These are phyloP conservation scores for Apis cerana DNA, from an alignment of 1,140 invertebrate genomes.

Conservation along the genomic window DNA sequence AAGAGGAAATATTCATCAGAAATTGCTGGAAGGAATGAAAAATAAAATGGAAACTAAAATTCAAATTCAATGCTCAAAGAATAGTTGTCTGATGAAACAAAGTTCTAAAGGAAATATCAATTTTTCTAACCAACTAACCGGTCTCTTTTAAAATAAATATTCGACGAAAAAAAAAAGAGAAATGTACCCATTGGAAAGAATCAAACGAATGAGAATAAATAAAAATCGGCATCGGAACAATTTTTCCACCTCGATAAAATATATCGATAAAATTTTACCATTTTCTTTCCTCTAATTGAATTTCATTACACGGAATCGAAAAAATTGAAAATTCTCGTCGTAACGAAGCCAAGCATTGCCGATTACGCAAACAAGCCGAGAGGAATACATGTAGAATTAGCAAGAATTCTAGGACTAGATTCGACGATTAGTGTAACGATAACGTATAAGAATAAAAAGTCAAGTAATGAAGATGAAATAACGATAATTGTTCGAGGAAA, in stretches of 20 bases:
- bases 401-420: background rate
- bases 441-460: too few species aligned
- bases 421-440: background rate
- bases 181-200: background rate
- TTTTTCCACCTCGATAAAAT: background rate
- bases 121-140: background rate
- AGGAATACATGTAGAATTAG: background rate
- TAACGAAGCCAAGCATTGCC: background rate
- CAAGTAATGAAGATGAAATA: too few species aligned
- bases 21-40: too few species aligned
- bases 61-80: too few species aligned
- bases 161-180: background rate
- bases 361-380: constrained; percentile 6
- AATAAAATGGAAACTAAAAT: too few species aligned
- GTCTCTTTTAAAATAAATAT: background rate
- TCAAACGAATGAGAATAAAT: background rate
- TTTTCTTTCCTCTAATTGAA: background rate
- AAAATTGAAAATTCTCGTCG: background rate
- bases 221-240: too few species aligned
- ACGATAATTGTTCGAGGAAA: too few species aligned
- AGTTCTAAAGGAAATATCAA: background rate
- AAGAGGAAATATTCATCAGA: too few species aligned
- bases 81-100: too few species aligned
- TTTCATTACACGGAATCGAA: background rate
- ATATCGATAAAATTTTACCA: background rate